Evolutionary conservation across 2,888 invertebrate species (phyloP).

Genomic region (Mamestra brassicae): DNA sequence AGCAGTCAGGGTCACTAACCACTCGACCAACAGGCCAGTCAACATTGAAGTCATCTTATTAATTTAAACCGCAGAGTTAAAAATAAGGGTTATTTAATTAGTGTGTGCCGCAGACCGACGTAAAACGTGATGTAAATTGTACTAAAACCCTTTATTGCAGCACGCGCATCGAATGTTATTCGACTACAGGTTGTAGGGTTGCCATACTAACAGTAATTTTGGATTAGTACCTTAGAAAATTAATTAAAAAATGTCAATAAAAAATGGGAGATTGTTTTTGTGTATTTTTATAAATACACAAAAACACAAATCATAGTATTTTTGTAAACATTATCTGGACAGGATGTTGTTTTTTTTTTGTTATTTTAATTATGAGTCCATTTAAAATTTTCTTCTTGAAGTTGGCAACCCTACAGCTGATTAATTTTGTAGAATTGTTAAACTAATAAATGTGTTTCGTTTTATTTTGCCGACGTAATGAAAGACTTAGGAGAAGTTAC

Average conservation of each 20-base stretch:
- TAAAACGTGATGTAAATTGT: conserved; percentile 69
- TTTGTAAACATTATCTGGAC: too few species aligned
- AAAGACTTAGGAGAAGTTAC: conserved; percentile 8
- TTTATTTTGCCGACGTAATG: conserved; percentile 36
- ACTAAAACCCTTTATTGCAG: conserved; percentile 68
- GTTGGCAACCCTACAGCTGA: conserved; percentile 40
- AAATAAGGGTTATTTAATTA: conserved; percentile 63
- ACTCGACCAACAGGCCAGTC: too few species aligned
- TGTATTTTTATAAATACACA: too few species aligned
- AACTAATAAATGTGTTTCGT: conserved; percentile 43
- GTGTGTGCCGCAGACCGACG: conserved; percentile 53
- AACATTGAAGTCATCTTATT: conserved; percentile 37
- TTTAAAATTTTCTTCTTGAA: too few species aligned
- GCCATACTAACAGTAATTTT: neutral
- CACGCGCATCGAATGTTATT: conserved; percentile 66
- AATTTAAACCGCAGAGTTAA: conserved; percentile 36
- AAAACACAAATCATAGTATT: too few species aligned
- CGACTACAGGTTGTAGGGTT: conserved; percentile 50
- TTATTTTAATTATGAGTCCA: too few species aligned
- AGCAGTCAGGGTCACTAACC: too few species aligned
- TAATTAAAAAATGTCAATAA: too few species aligned
- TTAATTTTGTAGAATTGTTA: conserved; percentile 50
- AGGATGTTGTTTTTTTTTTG: too few species aligned
- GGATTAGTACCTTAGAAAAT: neutral
- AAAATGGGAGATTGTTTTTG: too few species aligned